Evolutionary conservation across 2,797 vertebrate genomes (phyloP).

Genomic region (Astyanax mexicanus): DNA sequence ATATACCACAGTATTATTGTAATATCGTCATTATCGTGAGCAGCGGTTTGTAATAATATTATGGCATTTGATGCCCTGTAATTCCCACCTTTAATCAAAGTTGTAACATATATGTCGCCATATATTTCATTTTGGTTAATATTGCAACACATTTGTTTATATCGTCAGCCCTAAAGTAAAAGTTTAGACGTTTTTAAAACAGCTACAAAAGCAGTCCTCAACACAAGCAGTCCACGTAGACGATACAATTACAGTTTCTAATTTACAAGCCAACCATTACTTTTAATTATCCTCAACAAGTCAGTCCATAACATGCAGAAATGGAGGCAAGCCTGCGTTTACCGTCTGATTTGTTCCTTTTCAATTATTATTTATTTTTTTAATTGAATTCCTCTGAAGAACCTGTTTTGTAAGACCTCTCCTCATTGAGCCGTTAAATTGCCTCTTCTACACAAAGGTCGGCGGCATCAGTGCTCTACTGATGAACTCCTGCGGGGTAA

Average conservation of each 20-base stretch:
- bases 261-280: constrained; percentile 41
- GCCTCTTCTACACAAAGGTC: constrained; percentile 54
- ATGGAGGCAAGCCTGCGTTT: constrained; percentile 18
- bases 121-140: too few relatives aligned
- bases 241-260: not conserved
- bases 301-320: constrained; percentile 26
- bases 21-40: too few relatives aligned
- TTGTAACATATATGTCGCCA: too few relatives aligned
- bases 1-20: too few relatives aligned
- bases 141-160: too few relatives aligned
- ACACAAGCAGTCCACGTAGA: constrained; percentile 18
- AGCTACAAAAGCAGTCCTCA: not conserved
- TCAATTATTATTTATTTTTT: constrained; percentile 64
- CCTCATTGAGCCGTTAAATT: constrained; percentile 79
- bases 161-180: too few relatives aligned
- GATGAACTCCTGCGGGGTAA: constrained; percentile 38
- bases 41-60: too few relatives aligned
- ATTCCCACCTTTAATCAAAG: too few relatives aligned
- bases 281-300: constrained; percentile 41
- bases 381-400: constrained; percentile 66
- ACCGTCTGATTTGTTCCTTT: constrained; percentile 55
- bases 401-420: constrained; percentile 67
- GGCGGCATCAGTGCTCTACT: constrained; percentile 31
- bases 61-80: too few relatives aligned
- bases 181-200: constrained; percentile 14